Evolutionary conservation across 1,140 invertebrate species (phyloP).

Genomic region (Heterodera schachtii): DNA sequence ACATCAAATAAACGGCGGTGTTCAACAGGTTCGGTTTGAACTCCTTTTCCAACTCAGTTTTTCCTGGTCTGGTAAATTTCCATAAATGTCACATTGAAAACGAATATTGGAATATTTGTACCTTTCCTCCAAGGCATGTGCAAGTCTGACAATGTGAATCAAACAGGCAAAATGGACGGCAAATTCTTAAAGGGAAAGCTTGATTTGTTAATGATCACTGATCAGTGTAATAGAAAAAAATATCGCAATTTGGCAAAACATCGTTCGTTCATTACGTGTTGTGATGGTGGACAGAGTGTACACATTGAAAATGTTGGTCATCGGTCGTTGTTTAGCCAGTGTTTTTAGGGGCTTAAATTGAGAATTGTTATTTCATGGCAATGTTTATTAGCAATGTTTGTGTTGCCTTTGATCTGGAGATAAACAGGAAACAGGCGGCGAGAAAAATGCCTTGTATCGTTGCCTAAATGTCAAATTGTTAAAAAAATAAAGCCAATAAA

Average conservation of each 20-base stretch:
- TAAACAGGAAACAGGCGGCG: conserved; percentile 94
- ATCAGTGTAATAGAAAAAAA: too few species aligned
- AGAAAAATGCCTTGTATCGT: conserved; percentile 76
- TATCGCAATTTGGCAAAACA: too few species aligned
- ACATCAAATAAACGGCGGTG: conserved; percentile 96
- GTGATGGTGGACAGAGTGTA: conserved; percentile 95
- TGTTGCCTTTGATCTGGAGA: conserved; percentile 86
- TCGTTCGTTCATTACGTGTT: conserved; percentile 67
- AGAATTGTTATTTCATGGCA: neutral
- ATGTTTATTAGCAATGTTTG: neutral
- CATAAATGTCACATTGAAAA: conserved; percentile 23
- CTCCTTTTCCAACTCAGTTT: conserved; percentile 78
- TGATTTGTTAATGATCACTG: too few species aligned
- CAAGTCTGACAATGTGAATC: conserved; percentile 78
- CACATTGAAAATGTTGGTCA: conserved; percentile 97
- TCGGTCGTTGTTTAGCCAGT: conserved; percentile 86
- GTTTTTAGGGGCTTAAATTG: conserved; percentile 81
- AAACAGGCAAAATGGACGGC: conserved; percentile 88
- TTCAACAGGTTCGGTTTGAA: conserved; percentile 93
- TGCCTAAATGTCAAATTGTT: neutral
- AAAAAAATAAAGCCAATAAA: conserved; percentile 37
- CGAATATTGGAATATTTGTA: conserved; percentile 38
- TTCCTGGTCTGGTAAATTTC: conserved; percentile 46
- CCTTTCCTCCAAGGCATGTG: conserved; percentile 62
- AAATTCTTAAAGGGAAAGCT: conserved; percentile 73